Evolutionary conservation across 2,113 vertebrate species (phyloP).

Genomic region (Lagenorhynchus albirostris): DNA sequence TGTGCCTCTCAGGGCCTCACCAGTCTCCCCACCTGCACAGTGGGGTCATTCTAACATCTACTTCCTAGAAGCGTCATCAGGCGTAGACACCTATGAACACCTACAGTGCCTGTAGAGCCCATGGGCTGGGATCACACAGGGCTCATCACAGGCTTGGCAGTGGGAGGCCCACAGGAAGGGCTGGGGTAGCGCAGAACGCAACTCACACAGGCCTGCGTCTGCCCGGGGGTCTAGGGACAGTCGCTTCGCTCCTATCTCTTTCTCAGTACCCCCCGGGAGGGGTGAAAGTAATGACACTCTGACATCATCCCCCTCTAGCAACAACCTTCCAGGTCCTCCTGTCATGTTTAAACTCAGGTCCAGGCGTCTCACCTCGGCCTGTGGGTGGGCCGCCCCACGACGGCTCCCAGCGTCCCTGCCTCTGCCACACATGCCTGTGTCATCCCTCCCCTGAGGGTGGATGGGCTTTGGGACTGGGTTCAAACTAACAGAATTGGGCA

Average conservation of each 20-base stretch:
- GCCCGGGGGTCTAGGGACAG: neutral
- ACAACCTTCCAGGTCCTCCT: neutral
- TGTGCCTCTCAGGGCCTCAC: too few species aligned
- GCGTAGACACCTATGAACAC: too few species aligned
- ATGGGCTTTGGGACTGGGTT: neutral
- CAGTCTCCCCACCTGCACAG: too few species aligned
- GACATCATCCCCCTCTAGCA: neutral
- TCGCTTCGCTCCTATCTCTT: neutral
- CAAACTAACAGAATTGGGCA: neutral
- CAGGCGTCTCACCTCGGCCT: neutral
- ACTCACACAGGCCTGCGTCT: neutral
- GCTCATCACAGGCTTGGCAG: too few species aligned
- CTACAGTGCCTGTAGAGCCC: too few species aligned
- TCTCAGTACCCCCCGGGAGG: too few species aligned
- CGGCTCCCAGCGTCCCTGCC: too few species aligned
- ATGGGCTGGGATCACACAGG: neutral
- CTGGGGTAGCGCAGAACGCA: accelerated
- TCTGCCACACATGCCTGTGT: neutral
- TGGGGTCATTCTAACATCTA: neutral
- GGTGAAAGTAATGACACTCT: neutral
- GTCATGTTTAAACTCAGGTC: too few species aligned
- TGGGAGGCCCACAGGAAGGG: too few species aligned
- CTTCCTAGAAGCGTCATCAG: neutral
- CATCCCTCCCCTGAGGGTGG: neutral
- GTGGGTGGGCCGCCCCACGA: neutral